A percentile compares a stretch with the other conserved stretches of the same genome.
phyloP scores from a whole-genome alignment of 2,797 vertebrate species.

The Dendrocincla fuliginosa region DNA sequence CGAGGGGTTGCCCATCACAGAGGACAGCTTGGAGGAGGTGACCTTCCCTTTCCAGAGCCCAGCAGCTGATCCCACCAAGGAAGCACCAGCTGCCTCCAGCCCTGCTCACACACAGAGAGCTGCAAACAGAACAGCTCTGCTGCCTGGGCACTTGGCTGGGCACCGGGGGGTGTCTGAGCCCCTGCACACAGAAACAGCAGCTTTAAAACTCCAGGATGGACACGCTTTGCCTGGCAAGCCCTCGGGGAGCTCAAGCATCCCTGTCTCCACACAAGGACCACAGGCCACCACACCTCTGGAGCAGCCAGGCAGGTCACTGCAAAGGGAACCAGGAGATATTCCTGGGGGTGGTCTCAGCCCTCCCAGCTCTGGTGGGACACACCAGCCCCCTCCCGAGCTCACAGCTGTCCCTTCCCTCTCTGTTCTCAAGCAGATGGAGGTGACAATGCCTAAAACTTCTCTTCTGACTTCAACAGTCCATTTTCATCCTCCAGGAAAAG shows the following conservation, averaged over 20 bases:
- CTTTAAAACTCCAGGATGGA: background rate
- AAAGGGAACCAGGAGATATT: accelerated
- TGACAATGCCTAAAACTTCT: background rate
- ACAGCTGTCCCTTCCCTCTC: background rate
- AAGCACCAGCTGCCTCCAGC: accelerated
- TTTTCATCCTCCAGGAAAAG: background rate
- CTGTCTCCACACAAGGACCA: background rate
- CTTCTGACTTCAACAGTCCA: accelerated
- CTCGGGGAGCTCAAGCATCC: background rate
- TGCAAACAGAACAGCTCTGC: background rate
- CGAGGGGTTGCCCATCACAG: background rate
- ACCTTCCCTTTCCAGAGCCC: background rate
- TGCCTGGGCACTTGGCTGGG: background rate
- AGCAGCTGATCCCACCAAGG: background rate
- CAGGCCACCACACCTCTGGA: background rate
- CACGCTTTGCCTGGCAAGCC: background rate
- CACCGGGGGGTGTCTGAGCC: background rate
- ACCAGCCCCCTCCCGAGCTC: accelerated
- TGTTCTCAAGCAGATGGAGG: background rate
- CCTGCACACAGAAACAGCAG: background rate
- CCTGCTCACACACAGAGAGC: background rate
- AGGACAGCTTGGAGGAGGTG: background rate
- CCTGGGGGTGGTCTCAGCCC: background rate
- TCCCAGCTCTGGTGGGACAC: background rate
- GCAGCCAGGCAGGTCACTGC: background rate